These are phyloP conservation scores for Phalacrocorax pelagicus DNA, from an alignment of 2,113 vertebrate genomes.

Conservation along the genomic window DNA sequence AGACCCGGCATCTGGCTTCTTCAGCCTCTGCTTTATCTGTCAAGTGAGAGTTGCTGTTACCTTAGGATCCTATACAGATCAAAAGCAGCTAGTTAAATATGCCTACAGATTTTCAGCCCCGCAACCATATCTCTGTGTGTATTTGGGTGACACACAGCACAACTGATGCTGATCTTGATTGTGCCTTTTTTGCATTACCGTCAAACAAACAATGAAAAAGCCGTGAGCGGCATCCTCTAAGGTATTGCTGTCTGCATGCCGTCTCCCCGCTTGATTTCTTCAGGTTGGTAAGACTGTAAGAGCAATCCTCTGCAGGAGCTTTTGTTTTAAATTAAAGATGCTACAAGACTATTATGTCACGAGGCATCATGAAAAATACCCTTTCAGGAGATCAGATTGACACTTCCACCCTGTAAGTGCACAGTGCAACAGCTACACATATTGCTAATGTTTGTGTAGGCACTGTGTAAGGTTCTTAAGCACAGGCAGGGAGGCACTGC, in stretches of 20 bases:
- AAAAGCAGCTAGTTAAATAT: neutral
- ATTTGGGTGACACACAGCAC: neutral
- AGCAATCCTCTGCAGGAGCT: conserved; percentile 23
- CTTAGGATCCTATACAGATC: neutral
- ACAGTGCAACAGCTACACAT: neutral
- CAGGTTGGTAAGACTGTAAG: neutral
- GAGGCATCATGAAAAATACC: conserved; percentile 8
- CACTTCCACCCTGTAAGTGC: neutral
- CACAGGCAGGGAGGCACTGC: neutral
- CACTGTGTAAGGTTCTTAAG: neutral
- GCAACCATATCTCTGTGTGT: neutral
- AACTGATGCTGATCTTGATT: neutral
- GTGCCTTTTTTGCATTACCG: neutral
- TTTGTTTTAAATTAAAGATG: conserved; percentile 61
- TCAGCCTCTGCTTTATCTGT: neutral
- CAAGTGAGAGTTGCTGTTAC: neutral
- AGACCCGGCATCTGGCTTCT: conserved; percentile 28
- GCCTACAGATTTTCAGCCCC: neutral
- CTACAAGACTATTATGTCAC: conserved; percentile 36
- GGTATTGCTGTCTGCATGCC: neutral
- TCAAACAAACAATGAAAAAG: conserved; percentile 34
- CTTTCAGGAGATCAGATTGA: conserved; percentile 36
- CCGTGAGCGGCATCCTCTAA: neutral
- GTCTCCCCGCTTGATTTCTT: neutral
- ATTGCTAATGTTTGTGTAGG: conserved; percentile 4